Percentiles rank a stretch among this genome's conserved stretches.
These are phyloP conservation scores for Ameiurus melas DNA, from an alignment of 2,113 vertebrate genomes.

Conservation along the genomic window DNA sequence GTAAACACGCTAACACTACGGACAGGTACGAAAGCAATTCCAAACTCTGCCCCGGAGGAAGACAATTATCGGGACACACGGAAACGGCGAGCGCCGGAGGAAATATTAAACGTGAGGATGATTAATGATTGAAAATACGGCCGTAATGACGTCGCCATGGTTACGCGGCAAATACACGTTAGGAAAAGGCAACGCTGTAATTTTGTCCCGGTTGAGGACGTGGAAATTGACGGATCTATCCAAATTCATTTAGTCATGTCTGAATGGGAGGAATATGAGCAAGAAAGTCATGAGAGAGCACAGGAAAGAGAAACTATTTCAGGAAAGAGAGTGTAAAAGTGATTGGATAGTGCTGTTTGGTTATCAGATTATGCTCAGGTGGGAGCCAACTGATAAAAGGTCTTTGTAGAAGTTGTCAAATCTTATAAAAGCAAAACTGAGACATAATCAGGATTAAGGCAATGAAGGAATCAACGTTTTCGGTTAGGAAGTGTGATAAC, in stretches of 20 bases:
- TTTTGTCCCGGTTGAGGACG: neutral
- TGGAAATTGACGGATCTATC: constrained; percentile 1
- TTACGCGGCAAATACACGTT: constrained; percentile 4
- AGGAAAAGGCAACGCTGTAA: neutral
- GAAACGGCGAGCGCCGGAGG: constrained; percentile 35
- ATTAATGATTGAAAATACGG: constrained; percentile 55
- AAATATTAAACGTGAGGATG: constrained; percentile 54
- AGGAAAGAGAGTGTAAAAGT: neutral
- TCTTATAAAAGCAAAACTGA: neutral
- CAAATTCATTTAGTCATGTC: constrained; percentile 20
- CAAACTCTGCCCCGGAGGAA: constrained; percentile 40
- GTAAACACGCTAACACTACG: constrained; percentile 68
- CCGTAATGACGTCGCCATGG: constrained; percentile 41
- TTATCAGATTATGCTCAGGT: neutral
- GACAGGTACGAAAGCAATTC: constrained; percentile 66
- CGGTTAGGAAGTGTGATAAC: neutral
- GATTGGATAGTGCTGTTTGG: neutral
- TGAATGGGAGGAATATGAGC: constrained; percentile 15
- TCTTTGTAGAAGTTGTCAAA: neutral
- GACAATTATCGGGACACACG: constrained; percentile 47
- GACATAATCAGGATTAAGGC: neutral
- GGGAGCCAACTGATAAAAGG: neutral
- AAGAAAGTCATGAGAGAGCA: neutral
- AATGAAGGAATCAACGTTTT: neutral
- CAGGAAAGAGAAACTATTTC: neutral